These are phyloP conservation scores for Lutraria rhynchaena DNA, from an alignment of 1,140 invertebrate species.

Conservation along the genomic window DNA sequence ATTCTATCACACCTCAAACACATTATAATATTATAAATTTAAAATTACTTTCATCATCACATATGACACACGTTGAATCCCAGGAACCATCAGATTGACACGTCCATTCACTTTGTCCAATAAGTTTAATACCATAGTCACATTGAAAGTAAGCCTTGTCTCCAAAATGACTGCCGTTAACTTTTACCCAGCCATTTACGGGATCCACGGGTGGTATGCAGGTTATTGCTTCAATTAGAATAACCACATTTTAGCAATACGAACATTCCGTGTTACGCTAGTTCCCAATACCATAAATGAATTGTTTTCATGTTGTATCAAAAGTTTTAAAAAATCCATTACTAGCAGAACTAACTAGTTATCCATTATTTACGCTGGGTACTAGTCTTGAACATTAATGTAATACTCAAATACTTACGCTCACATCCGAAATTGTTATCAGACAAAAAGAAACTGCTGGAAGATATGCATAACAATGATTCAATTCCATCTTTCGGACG, in stretches of 20 bases:
- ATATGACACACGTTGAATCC: constrained; percentile 16
- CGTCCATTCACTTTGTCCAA: constrained; percentile 10
- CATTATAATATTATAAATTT: too few species aligned
- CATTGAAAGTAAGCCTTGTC: constrained; percentile 1
- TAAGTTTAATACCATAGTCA: neutral
- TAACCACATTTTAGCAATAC: neutral
- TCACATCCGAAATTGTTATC: neutral
- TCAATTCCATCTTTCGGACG: neutral
- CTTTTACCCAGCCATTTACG: neutral
- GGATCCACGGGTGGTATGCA: neutral
- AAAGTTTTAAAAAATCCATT: neutral
- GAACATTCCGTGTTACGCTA: neutral
- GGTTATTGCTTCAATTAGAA: neutral
- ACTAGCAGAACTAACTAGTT: neutral
- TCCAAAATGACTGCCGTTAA: neutral
- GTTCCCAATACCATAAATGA: neutral
- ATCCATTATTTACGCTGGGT: neutral
- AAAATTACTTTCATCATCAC: neutral
- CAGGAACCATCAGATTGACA: constrained; percentile 26
- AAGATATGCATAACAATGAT: neutral
- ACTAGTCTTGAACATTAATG: neutral
- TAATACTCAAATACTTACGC: neutral
- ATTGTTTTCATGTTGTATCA: neutral
- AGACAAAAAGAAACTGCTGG: neutral
- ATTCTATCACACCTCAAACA: too few species aligned